Evolutionary conservation across 2,113 vertebrate genomes (phyloP), one percentile per base, ranked within the genome.

Genomic region (Prunella himalayana): DNA sequence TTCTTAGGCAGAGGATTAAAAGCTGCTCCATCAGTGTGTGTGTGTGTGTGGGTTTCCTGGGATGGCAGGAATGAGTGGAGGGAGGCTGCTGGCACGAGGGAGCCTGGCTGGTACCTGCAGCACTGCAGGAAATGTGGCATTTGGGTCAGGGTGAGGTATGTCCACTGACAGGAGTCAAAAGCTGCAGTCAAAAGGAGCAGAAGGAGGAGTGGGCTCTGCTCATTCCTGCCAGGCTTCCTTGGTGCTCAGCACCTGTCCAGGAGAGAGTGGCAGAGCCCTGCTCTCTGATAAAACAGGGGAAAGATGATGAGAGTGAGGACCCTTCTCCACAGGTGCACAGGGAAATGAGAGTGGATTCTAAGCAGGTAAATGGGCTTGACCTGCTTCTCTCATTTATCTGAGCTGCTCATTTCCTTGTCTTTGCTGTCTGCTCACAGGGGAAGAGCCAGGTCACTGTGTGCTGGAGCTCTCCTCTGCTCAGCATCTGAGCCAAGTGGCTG

Each of bases 271-370:
- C 27, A 66, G 50, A 78, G 31, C 15, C 41, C 24, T 70, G 54
- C 13, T 28, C 56, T n/a, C 53, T 75, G 70, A 47, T 4, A 13
- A 0, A 0, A 5, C 2, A 23, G 45, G 22, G 9, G 23, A 24
- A 50, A 54, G 66, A 7, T 14, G 3, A 0, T 61, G 47, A 28
- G 14, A 30, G 22, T 3, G 35, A 30, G 14, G 1, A 12, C 45
- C 20, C 65, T 70, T 66, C 39, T 66, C 44, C 24, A 42, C 9
- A 44, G 23, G 15, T 15, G 6, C 2, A 1, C 1, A 2, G 41
- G 33, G 73, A 54, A 82, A 18, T 31, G 15, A 37, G 23, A 51
- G 11, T 10, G 51, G 77, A 9, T 39, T 31, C 13, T 31, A 3
- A 50, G 60, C 11, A 47, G 47, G 10, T 45, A 35, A 21, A 6